Base-by-base conservation (phyloP, 1,140 invertebrate genomes). In the Drosophila parabipectinata region DNA sequence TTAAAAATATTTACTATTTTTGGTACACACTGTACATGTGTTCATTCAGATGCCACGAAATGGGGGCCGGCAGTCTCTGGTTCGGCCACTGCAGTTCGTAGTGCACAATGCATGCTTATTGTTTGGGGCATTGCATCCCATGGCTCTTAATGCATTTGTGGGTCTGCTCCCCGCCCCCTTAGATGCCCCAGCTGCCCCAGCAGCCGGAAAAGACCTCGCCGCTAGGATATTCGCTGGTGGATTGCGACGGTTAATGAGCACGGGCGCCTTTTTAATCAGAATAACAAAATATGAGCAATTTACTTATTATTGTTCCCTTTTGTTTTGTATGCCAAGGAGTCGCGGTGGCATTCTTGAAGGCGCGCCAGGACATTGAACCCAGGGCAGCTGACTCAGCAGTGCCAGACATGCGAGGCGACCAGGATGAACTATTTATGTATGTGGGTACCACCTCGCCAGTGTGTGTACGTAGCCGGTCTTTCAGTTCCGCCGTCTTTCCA, bases 231-330 rank as follows among this genome's bases (percentile, higher is more conserved):
- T 66, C 75, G 53, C 71, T 73, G 34, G 59, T 28, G 52, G 24
- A 47, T 54, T 56, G 60, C 53, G 45, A 54, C 39, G 28, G 64
- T 75, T 75, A 75, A 75, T 75, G 72, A 75, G 72, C 60, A 47
- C 72, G 72, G 72, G 72, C 72, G 72, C 72, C 71, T 76, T 76
- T 76, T 76, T 76, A 76, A 76, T 76, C 72, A 75, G 53, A 69
- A 71, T 71, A 71, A 71, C 72, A 76, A 75, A 76, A 76, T 76
- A 76, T 76, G 73, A 75, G 72, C 72, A 76, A 76, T 76, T 76
- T 76, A 68, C 56, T 66, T 55, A 71, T 71, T 71, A 57, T 71
- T 44, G 15, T 32, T 30, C 63, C 64, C 53, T 57, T 69, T 69
- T 69, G 52, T 69, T 50, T 68, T 37, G 63, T 75, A 61, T 73